Evolutionary conservation across 2,888 invertebrate genomes (phyloP), one percentile per base, ranked within the genome.

Genomic region (Philhelius pedissequus): DNA sequence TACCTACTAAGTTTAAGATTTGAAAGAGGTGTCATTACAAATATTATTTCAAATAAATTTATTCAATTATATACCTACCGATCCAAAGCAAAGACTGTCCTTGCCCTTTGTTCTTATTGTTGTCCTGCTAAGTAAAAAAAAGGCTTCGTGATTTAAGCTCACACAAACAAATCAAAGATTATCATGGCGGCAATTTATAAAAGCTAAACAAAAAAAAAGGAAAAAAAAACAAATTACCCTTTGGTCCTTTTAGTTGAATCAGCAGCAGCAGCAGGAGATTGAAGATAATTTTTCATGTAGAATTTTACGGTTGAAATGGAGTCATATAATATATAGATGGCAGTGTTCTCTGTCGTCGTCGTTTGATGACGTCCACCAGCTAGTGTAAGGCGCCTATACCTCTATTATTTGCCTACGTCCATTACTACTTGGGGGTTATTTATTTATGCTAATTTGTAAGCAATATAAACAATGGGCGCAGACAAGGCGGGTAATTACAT

Each of bases 41-140:
- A 77, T 69, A 73, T 73, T 60, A 81, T 66, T 71, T 82, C 54
- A 40, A 77, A 82, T 68, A 73, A 82, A 77, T 77, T 68, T 56
- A 77, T 82, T 82, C 82, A 73, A 82, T 73, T 77, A 35, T 45
- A 45, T 15, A 6, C 6, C 6, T 15, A 48, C 13, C 48, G 25
- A n/a, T 22, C 20, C 15, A 20, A 56, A 18, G 30, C 8, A 18
- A 40, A 27, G 7, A 27, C 25, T 45, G 35, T 58, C 60, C 64
- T 62, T 45, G 35, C 52, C 60, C 64, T 62, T 80, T 54, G 50
- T 68, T 35, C 60, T n/a, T n/a, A n/a, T n/a, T 58, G 4, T 8
- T 62, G 43, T 62, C 27, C 43, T 27, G 27, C 13, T 11, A n/a
- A 27, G 27, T 6, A n/a, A 62, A 43, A n/a, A 38, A 30, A 73